Conservation (phyloP, 2,888 invertebrate species). For the Sthenelais limicola region DNA sequence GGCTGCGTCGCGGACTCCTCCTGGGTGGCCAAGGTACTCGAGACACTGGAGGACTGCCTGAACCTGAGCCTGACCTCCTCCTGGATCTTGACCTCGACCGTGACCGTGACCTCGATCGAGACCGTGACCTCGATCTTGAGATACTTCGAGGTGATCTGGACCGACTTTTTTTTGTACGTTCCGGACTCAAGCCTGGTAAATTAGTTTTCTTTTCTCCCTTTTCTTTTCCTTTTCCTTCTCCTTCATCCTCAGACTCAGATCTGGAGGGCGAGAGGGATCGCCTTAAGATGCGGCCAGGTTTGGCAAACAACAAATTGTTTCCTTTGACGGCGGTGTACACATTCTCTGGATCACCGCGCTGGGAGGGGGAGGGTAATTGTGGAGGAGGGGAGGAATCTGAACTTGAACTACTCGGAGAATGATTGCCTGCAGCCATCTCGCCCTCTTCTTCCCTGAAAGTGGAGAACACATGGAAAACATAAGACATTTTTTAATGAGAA, state of each 20-base stretch:
- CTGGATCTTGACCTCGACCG: constrained; percentile 16
- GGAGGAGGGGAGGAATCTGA: constrained; percentile 15
- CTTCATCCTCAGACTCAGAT: background rate
- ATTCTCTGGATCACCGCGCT: background rate
- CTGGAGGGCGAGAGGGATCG: constrained; percentile 5
- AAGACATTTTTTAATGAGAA: too few relatives aligned
- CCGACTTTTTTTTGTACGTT: background rate
- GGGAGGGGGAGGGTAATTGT: background rate
- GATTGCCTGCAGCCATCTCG: too few relatives aligned
- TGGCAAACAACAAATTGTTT: constrained; percentile 22
- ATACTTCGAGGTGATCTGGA: constrained; percentile 9
- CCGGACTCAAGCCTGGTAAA: constrained; percentile 21
- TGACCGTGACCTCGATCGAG: constrained; percentile 16
- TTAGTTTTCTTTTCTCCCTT: background rate
- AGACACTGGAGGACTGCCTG: too few relatives aligned
- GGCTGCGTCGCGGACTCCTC: too few relatives aligned
- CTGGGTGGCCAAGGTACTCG: too few relatives aligned
- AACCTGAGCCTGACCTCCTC: too few relatives aligned
- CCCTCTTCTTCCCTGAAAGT: too few relatives aligned
- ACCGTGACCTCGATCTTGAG: constrained; percentile 4
- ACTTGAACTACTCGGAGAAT: background rate
- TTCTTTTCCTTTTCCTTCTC: background rate
- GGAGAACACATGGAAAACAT: too few relatives aligned
- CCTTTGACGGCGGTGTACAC: constrained; percentile 23
- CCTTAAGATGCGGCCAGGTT: constrained; percentile 29